phyloP scores from a whole-genome alignment of 2,888 invertebrate species.

The Neoscelio sp. region DNA sequence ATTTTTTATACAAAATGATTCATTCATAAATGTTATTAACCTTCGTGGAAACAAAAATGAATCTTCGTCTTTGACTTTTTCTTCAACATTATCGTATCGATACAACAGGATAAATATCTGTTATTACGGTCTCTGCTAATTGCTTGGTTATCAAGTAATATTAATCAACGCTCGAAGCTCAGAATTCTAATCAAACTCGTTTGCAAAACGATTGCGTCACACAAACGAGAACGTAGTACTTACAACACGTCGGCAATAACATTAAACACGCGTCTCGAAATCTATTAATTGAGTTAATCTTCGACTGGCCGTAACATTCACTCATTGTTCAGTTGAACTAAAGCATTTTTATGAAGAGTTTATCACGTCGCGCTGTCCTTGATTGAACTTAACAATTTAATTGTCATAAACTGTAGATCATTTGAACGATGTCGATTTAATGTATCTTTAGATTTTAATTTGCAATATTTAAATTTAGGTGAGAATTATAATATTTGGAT shows the following conservation, averaged over 20 bases:
- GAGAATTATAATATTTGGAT: too few relatives aligned
- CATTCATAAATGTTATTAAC: too few relatives aligned
- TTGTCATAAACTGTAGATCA: too few relatives aligned
- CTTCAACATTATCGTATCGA: constrained; percentile 20
- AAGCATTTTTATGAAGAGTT: too few relatives aligned
- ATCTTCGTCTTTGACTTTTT: too few relatives aligned
- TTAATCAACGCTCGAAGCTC: constrained; percentile 64
- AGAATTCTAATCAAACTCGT: constrained; percentile 63
- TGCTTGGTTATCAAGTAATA: constrained; percentile 57
- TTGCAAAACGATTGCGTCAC: constrained; percentile 34
- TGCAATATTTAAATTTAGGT: too few relatives aligned
- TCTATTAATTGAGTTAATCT: constrained; percentile 40
- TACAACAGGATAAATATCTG: constrained; percentile 35
- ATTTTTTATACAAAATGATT: too few relatives aligned
- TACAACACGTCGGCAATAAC: constrained; percentile 16
- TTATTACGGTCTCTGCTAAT: constrained; percentile 47
- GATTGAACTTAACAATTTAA: too few relatives aligned
- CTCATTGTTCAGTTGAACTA: neutral
- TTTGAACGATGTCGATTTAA: too few relatives aligned
- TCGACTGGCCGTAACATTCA: neutral
- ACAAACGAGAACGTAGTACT: constrained; percentile 6
- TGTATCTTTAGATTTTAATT: too few relatives aligned
- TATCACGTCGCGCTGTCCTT: too few relatives aligned
- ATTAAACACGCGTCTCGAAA: constrained; percentile 36
- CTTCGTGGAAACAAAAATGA: too few relatives aligned